Evolutionary conservation across 2,113 vertebrate genomes (phyloP), one percentile per base, ranked within the genome.

Genomic region (Terrapene triunguis): DNA sequence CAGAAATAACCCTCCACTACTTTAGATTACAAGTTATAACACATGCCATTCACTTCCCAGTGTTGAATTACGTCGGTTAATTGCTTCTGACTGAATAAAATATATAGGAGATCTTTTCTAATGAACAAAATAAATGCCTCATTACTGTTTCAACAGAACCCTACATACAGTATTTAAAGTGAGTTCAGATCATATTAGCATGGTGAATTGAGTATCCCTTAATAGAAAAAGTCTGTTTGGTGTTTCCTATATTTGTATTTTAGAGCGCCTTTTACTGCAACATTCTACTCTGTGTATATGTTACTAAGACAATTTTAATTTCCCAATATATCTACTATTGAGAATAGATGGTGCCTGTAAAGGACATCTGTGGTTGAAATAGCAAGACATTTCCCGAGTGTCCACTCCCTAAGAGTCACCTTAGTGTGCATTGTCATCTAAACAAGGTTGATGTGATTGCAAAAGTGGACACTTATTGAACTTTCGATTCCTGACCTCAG

Each of bases 401-500:
- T n/a, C 32, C 3, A 24, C 22, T 55, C 50, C 74, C 32, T 6
- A 2, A 14, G 32, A 47, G 79, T 25, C 35, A 14, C 38, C 85
- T 88, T 50, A 47, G 12, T 48, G 51, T 50, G 47, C n/a, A 24
- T 8, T 92, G 92, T 72, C 82, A 92, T 91, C 91, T 86, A 51
- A 93, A 94, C 74, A 80, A 92, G 94, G 53, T 14, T 57, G 84
- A 69, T 94, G 82, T 50, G 90, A 92, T 72, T 89, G 89, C 35
- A 90, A 57, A 86, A 80, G 59, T 55, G 83, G 91, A 81, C 62
- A 89, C 94, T 96, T 93, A 91, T 85, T 95, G 95, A 96, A 95
- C 86, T 95, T 96, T 95, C 82, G 47, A 95, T 90, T 96, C 54
- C 95, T 80, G 88, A 93, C 94, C 96, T 93, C 89, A 82, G 86